These are phyloP conservation scores for Danaus chrysippus DNA, from an alignment of 2,888 invertebrate species.

Conservation along the genomic window DNA sequence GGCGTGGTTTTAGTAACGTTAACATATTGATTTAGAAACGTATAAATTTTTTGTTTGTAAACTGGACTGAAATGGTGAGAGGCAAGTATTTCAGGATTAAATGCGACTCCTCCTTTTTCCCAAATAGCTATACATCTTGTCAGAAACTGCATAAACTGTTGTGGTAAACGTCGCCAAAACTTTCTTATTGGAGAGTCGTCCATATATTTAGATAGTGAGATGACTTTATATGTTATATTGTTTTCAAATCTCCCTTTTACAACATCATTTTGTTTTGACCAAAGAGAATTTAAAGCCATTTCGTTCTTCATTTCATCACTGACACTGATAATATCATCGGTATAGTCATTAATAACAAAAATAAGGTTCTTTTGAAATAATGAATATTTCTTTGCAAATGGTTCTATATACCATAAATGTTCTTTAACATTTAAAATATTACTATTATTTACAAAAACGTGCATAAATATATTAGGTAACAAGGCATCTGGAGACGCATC, in stretches of 20 bases:
- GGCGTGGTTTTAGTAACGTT: constrained; percentile 26
- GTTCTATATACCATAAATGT: constrained; percentile 54
- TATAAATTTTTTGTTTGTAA: constrained; percentile 53
- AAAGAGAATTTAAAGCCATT: constrained; percentile 56
- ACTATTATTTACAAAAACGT: constrained; percentile 48
- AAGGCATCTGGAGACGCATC: constrained; percentile 23
- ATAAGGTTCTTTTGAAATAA: constrained; percentile 51
- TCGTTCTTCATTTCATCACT: constrained; percentile 56
- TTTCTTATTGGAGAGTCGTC: constrained; percentile 56
- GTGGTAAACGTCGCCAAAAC: constrained; percentile 52
- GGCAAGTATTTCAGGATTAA: constrained; percentile 58
- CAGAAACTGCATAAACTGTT: constrained; percentile 54
- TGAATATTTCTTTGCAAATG: constrained; percentile 49
- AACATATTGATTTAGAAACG: constrained; percentile 45
- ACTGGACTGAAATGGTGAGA: constrained; percentile 44
- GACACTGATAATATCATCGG: constrained; percentile 32
- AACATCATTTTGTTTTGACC: constrained; percentile 37
- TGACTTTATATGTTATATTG: constrained; percentile 47
- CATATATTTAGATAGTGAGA: constrained; percentile 50
- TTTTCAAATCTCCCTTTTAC: constrained; percentile 30
- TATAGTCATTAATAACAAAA: constrained; percentile 54
- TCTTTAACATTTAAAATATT: constrained; percentile 46
- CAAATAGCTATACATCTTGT: constrained; percentile 59
- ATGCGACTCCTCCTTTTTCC: constrained; percentile 66
- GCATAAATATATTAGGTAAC: constrained; percentile 53